Conservation (phyloP, 2,888 invertebrate species). For the Drosophila buzzatii region DNA sequence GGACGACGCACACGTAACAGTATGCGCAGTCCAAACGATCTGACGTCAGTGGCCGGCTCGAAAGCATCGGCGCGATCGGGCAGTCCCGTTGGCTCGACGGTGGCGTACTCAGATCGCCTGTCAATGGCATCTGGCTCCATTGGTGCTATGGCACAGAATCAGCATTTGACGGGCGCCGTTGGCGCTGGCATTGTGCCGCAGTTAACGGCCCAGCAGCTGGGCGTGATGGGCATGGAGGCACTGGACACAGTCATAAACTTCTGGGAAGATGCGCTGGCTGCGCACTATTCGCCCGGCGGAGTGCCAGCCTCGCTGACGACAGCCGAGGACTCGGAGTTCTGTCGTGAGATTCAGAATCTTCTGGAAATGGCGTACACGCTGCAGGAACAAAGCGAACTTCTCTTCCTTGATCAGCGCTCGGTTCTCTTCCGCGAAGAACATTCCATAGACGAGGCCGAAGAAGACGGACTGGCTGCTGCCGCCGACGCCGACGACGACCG, state of each 20-base stretch:
- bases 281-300: constrained; percentile 88
- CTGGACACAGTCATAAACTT: constrained; percentile 95
- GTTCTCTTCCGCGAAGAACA: constrained; percentile 93
- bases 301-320: constrained; percentile 89
- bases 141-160: constrained; percentile 85
- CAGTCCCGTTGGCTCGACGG: constrained; percentile 87
- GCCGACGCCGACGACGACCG: constrained; percentile 71
- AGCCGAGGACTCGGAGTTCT: constrained; percentile 94
- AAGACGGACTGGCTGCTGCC: constrained; percentile 64
- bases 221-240: constrained; percentile 97
- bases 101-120: constrained; percentile 88
- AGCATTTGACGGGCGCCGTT: constrained; percentile 10
- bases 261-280: constrained; percentile 97
- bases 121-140: constrained; percentile 90
- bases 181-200: constrained; percentile 84
- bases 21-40: constrained; percentile 90
- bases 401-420: constrained; percentile 95
- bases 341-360: constrained; percentile 91
- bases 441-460: constrained; percentile 86
- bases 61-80: constrained; percentile 87
- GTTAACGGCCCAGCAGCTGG: constrained; percentile 94
- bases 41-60: constrained; percentile 89
- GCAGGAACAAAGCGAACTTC: constrained; percentile 94
- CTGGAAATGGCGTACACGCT: constrained; percentile 94
- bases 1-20: constrained; percentile 87